Conservation (phyloP, 2,797 vertebrate species). For the Psittacula derbiana region DNA sequence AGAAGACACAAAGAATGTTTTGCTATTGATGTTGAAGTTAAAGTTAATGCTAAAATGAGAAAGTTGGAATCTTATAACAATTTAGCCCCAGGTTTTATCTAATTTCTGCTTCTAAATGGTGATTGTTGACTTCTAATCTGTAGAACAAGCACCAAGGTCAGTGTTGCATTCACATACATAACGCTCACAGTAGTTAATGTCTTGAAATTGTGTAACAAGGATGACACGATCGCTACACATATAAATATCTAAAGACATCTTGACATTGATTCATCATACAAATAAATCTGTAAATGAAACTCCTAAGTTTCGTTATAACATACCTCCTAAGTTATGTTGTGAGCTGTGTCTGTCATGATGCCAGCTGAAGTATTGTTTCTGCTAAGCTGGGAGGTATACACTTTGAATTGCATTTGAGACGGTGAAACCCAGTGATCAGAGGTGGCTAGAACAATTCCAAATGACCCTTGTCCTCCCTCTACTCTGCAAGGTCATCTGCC, state of each 20-base stretch:
- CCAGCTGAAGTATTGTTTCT: background rate
- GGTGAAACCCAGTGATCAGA: background rate
- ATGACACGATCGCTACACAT: background rate
- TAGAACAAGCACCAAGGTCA: background rate
- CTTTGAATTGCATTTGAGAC: background rate
- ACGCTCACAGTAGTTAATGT: background rate
- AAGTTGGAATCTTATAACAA: background rate
- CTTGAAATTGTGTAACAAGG: background rate
- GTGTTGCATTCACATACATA: background rate
- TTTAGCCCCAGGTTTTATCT: background rate
- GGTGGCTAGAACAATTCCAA: background rate
- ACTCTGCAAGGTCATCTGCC: background rate
- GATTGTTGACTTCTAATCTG: background rate
- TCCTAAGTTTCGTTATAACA: background rate
- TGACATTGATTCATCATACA: background rate
- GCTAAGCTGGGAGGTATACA: background rate
- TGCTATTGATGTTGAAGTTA: background rate
- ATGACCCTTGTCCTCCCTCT: background rate
- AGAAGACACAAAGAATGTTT: background rate
- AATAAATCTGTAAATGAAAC: slow-evolving; percentile 29
- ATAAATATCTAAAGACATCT: background rate
- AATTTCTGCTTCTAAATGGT: background rate
- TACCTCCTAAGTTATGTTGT: background rate
- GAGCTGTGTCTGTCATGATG: background rate
- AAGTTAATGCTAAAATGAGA: background rate